Conservation (phyloP, 1,140 invertebrate species). For the Lerema accius region DNA sequence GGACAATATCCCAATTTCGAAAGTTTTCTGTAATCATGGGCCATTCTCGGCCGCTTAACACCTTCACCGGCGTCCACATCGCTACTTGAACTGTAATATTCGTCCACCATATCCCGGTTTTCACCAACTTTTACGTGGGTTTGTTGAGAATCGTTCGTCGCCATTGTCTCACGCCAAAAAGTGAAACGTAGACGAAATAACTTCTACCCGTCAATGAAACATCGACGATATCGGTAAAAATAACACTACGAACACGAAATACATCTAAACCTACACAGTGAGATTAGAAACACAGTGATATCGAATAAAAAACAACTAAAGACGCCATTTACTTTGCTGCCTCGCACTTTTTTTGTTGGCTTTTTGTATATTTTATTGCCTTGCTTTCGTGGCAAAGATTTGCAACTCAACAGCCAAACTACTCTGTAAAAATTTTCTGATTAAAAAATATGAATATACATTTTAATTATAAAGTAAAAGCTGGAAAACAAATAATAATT, state of each 20-base stretch:
- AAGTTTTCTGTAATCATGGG: slow-evolving; percentile 74
- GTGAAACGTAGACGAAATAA: slow-evolving; percentile 60
- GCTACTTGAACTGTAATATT: slow-evolving; percentile 54
- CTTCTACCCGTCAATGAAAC: slow-evolving; percentile 64
- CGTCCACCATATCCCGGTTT: slow-evolving; percentile 63
- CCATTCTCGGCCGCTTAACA: slow-evolving; percentile 73
- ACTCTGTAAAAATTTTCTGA: neutral
- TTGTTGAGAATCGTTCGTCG: slow-evolving; percentile 70
- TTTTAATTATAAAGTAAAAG: neutral
- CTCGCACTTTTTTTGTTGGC: slow-evolving; percentile 67
- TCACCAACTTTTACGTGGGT: slow-evolving; percentile 74
- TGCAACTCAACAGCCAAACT: slow-evolving; percentile 16
- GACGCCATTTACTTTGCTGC: slow-evolving; percentile 79
- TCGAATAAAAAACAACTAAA: slow-evolving; percentile 80
- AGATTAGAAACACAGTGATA: slow-evolving; percentile 72
- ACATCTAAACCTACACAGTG: slow-evolving; percentile 52
- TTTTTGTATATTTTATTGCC: slow-evolving; percentile 54
- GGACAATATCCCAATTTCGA: slow-evolving; percentile 74
- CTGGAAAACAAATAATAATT: too few relatives aligned
- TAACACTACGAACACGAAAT: slow-evolving; percentile 50
- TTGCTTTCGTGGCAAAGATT: slow-evolving; percentile 27
- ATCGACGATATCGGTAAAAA: slow-evolving; percentile 47
- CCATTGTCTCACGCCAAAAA: slow-evolving; percentile 72
- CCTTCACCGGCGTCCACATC: slow-evolving; percentile 67
- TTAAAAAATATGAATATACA: slow-evolving; percentile 4